phyloP scores from a whole-genome alignment of 2,797 vertebrate genomes.

The Pogonophryne albipinna region DNA sequence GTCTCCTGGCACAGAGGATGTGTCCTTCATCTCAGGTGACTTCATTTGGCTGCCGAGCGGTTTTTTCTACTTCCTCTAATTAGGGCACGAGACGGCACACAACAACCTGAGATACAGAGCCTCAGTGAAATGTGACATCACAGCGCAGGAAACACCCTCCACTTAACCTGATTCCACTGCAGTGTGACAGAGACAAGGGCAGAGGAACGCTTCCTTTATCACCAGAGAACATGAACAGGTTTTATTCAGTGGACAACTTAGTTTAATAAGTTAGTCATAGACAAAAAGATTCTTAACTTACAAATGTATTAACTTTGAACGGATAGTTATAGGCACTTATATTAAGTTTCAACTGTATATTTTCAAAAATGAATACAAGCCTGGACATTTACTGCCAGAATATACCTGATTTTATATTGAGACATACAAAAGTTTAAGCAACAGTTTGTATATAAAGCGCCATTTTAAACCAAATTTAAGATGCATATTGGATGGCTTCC shows the following conservation, averaged over 20 bases:
- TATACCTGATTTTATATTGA: not conserved
- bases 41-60: slow-evolving; percentile 72
- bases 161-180: slow-evolving; percentile 84
- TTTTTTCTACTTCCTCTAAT: slow-evolving; percentile 75
- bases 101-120: slow-evolving; percentile 75
- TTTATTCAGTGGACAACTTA: no score
- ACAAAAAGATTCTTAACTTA: no score
- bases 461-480: not conserved
- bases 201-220: slow-evolving; percentile 45
- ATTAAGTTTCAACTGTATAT: no score
- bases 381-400: no score
- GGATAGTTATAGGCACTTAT: no score
- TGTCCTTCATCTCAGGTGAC: slow-evolving; percentile 89
- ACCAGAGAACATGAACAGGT: no score
- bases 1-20: slow-evolving; percentile 80
- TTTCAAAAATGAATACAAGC: no score
- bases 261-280: no score
- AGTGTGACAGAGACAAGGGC: slow-evolving; percentile 74
- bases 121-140: slow-evolving; percentile 60
- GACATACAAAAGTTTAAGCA: not conserved
- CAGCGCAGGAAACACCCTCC: slow-evolving; percentile 64
- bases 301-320: no score
- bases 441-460: not conserved
- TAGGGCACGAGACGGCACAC: slow-evolving; percentile 83
- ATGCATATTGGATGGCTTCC: not conserved